Evolutionary conservation across 2,888 invertebrate genomes (phyloP).

Genomic region (Frankliniella fusca): DNA sequence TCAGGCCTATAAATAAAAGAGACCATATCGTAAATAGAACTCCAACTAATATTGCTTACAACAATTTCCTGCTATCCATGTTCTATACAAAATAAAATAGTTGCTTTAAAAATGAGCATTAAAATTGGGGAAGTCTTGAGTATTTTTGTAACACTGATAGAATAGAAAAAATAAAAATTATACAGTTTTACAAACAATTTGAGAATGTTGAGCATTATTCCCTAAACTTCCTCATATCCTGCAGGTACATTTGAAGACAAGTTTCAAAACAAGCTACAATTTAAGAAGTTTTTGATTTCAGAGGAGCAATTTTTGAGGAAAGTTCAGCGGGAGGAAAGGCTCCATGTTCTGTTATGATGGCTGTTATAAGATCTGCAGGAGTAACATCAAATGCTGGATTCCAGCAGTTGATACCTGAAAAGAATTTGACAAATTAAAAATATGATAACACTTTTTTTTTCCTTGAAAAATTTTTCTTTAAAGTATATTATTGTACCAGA

Average conservation of each 20-base stretch:
- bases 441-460: not conserved
- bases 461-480: conserved; percentile 30
- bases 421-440: conserved; percentile 36
- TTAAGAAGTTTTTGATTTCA: not conserved
- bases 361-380: conserved; percentile 85
- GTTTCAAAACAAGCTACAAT: not conserved
- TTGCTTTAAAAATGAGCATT: too few species aligned
- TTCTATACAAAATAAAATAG: too few species aligned
- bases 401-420: conserved; percentile 85
- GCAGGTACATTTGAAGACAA: not conserved
- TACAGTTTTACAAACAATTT: too few species aligned
- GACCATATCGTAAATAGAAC: too few species aligned
- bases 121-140: not conserved
- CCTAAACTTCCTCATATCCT: too few species aligned
- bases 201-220: too few species aligned
- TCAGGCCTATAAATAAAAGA: too few species aligned
- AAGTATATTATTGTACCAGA: conserved; percentile 55
- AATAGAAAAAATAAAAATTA: not conserved
- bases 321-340: conserved; percentile 65
- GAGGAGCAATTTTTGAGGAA: conserved; percentile 25
- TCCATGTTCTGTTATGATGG: conserved; percentile 90
- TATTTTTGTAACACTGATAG: not conserved
- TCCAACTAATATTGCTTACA: too few species aligned
- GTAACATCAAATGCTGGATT: conserved; percentile 99
- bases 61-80: too few species aligned